These are phyloP conservation scores for Epizoanthus scotinus DNA, from an alignment of 92 coral and sea anemone genomes.

Conservation along the genomic window DNA sequence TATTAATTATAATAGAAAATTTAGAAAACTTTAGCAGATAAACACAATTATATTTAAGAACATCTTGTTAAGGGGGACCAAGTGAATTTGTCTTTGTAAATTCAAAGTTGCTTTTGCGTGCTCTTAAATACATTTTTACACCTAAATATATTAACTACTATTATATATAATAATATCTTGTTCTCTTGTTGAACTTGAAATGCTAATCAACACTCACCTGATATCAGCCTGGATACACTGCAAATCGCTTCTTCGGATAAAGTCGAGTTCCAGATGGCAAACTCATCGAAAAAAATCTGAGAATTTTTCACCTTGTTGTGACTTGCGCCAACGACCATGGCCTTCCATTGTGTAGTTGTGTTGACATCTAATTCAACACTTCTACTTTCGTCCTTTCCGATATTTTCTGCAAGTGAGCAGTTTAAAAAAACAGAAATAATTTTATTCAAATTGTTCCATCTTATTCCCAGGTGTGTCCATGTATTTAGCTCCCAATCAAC, in stretches of 20 bases:
- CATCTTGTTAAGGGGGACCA: background rate
- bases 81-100: background rate
- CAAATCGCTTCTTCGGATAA: constrained; percentile 59
- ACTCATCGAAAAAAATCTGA: constrained; percentile 76
- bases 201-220: constrained; percentile 59
- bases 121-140: background rate
- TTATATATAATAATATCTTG: background rate
- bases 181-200: background rate
- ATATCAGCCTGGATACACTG: constrained; percentile 44
- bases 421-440: constrained; percentile 66
- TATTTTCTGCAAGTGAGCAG: constrained; percentile 49
- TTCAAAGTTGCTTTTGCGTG: background rate
- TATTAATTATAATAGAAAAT: background rate
- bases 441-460: constrained; percentile 53
- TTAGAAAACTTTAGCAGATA: background rate
- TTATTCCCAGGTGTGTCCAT: constrained; percentile 83
- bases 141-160: background rate
- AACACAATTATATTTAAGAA: constrained; percentile 17
- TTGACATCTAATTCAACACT: background rate
- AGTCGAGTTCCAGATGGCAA: constrained; percentile 86
- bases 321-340: constrained; percentile 82
- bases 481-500: constrained; percentile 44
- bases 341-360: background rate
- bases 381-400: constrained; percentile 4
- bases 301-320: constrained; percentile 73